A percentile compares a stretch with the other conserved stretches of the same genome.
Evolutionary conservation across 2,797 vertebrate genomes (phyloP).

Genomic region (Threskiornis aethiopicus): DNA sequence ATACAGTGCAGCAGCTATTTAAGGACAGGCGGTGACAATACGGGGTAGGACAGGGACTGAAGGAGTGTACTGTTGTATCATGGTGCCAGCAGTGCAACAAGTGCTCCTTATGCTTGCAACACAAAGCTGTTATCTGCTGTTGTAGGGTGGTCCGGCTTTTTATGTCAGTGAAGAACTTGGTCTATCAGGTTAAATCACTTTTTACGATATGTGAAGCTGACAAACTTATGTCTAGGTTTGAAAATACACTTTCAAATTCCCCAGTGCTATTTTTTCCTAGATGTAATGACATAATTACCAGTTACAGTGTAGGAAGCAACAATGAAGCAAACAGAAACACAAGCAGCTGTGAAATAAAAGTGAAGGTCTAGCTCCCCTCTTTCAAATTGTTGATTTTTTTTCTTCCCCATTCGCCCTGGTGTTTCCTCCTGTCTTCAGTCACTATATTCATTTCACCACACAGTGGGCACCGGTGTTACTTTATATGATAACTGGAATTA

Average conservation of each 20-base stretch:
- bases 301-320: background rate
- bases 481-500: background rate
- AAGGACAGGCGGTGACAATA: background rate
- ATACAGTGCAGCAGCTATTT: background rate
- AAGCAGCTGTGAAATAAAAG: background rate
- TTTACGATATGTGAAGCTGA: background rate
- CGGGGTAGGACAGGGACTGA: background rate
- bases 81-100: background rate
- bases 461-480: background rate
- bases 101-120: background rate
- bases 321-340: background rate
- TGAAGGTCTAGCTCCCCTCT: background rate
- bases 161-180: background rate
- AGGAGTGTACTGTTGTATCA: background rate
- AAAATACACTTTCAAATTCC: slow-evolving; percentile 2
- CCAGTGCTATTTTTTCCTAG: slow-evolving; percentile 25
- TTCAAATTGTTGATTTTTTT: background rate
- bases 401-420: accelerated
- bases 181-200: background rate
- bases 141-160: background rate
- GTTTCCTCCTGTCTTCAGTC: background rate
- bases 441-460: background rate
- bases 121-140: background rate
- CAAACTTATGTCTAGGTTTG: background rate
- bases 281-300: slow-evolving; percentile 32